Evolutionary conservation across 2,113 vertebrate genomes (phyloP).

Genomic region (Nyctereutes procyonoides): DNA sequence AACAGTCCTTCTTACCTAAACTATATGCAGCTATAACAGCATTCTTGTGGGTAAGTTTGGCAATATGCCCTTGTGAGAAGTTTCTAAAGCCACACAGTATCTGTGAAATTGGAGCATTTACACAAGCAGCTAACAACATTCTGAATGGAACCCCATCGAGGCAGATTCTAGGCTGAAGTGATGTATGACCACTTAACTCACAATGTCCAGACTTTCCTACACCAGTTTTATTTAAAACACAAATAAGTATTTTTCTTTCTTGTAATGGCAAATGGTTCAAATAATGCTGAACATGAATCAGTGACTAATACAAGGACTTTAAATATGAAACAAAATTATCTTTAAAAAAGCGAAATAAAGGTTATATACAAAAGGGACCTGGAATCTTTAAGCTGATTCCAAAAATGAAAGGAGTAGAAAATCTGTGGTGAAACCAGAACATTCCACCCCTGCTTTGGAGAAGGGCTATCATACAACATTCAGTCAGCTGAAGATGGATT

Average conservation of each 20-base stretch:
- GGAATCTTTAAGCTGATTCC: slow-evolving; percentile 72
- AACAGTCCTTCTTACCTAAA: background rate
- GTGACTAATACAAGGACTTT: slow-evolving; percentile 83
- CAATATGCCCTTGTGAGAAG: background rate
- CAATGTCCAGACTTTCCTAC: slow-evolving; percentile 47
- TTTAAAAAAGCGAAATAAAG: slow-evolving; percentile 80
- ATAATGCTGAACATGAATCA: slow-evolving; percentile 73
- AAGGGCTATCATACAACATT: slow-evolving; percentile 73
- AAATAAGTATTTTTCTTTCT: slow-evolving; percentile 73
- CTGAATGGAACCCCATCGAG: background rate
- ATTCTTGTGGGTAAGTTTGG: background rate
- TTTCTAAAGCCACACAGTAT: background rate
- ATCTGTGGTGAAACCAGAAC: slow-evolving; percentile 51
- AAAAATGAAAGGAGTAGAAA: slow-evolving; percentile 69
- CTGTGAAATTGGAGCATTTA: background rate
- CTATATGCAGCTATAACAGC: background rate
- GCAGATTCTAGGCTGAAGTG: background rate
- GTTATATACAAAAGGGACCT: slow-evolving; percentile 83
- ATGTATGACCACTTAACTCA: slow-evolving; percentile 42
- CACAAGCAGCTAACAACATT: background rate
- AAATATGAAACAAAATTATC: slow-evolving; percentile 86
- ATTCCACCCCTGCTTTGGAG: slow-evolving; percentile 76
- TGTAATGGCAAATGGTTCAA: slow-evolving; percentile 62
- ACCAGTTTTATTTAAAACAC: slow-evolving; percentile 85
- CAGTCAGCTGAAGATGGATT: slow-evolving; percentile 75